A percentile compares a stretch with the other conserved stretches of the same genome.
Evolutionary conservation across 2,113 vertebrate genomes (phyloP).

Genomic region (Tenebrosternarchus preto): DNA sequence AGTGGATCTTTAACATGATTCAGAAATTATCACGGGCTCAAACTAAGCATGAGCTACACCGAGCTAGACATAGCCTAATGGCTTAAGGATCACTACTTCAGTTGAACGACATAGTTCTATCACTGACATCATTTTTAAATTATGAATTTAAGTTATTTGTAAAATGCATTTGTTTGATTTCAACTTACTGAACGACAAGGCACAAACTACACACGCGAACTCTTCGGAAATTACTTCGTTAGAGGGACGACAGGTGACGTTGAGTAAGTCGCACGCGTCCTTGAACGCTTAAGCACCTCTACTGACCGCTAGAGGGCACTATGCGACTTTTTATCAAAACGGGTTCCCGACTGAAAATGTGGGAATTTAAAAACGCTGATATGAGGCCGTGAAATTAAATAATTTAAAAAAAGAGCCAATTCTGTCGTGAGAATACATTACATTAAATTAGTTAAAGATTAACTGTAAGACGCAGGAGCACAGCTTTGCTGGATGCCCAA

Average conservation of each 20-base stretch:
- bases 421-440: too few species aligned
- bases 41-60: neutral
- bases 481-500: too few species aligned
- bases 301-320: constrained; percentile 43
- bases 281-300: neutral
- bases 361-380: neutral
- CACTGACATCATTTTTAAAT: neutral
- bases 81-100: neutral
- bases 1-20: too few species aligned
- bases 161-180: neutral
- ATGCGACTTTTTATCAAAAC: neutral
- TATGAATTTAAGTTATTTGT: neutral
- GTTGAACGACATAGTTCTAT: too few species aligned
- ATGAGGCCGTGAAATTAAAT: neutral
- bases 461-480: too few species aligned
- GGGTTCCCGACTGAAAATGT: too few species aligned
- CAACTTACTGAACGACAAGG: constrained; percentile 20
- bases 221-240: neutral
- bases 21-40: neutral
- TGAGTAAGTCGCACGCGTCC: neutral
- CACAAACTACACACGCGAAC: neutral
- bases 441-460: too few species aligned
- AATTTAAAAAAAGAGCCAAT: neutral
- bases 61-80: neutral
- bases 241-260: constrained; percentile 44